Evolutionary conservation across 1,140 invertebrate species (phyloP).

Genomic region (Pogonus chalceus): DNA sequence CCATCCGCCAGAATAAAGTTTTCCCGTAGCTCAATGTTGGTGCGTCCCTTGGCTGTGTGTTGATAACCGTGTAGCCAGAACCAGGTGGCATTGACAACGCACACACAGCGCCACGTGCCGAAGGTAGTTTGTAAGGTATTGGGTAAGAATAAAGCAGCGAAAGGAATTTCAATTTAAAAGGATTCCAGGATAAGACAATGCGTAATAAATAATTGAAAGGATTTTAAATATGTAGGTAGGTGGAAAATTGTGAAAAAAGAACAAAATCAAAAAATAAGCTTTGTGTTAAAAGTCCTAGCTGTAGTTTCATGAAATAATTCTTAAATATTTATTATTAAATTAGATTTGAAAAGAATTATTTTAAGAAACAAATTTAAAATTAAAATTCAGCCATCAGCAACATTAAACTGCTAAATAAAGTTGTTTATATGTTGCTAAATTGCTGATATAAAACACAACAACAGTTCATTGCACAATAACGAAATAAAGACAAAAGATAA

Average conservation of each 20-base stretch:
- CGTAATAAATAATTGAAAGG: too few species aligned
- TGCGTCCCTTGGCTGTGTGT: conserved; percentile 91
- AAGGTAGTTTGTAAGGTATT: background rate
- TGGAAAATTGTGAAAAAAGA: conserved; percentile 19
- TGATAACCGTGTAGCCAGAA: conserved; percentile 49
- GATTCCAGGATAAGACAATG: too few species aligned
- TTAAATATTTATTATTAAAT: too few species aligned
- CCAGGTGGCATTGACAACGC: conserved; percentile 37
- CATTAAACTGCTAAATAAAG: background rate
- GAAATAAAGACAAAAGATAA: conserved; percentile 12
- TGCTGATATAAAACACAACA: background rate
- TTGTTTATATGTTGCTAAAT: background rate
- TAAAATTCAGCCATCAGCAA: too few species aligned
- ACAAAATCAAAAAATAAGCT: conserved; percentile 33
- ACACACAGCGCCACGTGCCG: background rate
- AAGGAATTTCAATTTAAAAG: conserved; percentile 16
- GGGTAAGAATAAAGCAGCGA: conserved; percentile 25
- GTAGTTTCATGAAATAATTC: too few species aligned
- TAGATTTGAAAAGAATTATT: background rate
- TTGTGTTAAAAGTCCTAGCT: too few species aligned
- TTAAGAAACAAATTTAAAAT: too few species aligned
- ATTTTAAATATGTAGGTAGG: conserved; percentile 10
- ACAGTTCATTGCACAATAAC: background rate
- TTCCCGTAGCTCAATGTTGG: conserved; percentile 97
- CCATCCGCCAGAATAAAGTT: conserved; percentile 97